Evolutionary conservation across 2,113 vertebrate genomes (phyloP).

Genomic region (Thamnophis sirtalis): DNA sequence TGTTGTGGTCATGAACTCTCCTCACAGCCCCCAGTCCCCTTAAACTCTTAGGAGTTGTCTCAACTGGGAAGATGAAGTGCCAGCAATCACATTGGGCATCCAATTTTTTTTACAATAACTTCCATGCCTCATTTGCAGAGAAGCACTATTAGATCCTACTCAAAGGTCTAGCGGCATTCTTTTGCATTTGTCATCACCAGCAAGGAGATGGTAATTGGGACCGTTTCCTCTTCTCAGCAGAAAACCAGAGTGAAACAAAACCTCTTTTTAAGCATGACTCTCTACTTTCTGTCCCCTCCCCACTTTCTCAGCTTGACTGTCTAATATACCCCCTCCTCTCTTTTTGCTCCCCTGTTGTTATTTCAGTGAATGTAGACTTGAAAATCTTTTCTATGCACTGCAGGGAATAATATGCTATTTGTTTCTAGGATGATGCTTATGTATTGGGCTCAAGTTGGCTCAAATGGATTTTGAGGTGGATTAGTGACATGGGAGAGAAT

Average conservation of each 20-base stretch:
- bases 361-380: slow-evolving; percentile 1
- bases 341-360: background rate
- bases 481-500: too few species aligned
- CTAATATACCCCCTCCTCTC: background rate
- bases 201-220: slow-evolving; percentile 13
- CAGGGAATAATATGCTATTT: slow-evolving; percentile 27
- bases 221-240: slow-evolving; percentile 2
- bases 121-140: slow-evolving; percentile 58
- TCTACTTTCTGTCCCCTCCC: background rate
- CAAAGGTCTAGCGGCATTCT: slow-evolving; percentile 22
- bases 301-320: background rate
- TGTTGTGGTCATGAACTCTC: slow-evolving; percentile 9
- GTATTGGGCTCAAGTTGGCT: background rate
- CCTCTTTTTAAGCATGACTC: background rate
- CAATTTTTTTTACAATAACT: slow-evolving; percentile 47
- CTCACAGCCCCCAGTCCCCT: background rate
- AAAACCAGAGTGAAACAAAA: background rate
- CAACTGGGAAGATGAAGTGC: slow-evolving; percentile 42
- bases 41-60: slow-evolving; percentile 30
- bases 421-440: background rate
- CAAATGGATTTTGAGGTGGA: background rate
- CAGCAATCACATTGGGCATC: background rate
- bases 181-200: slow-evolving; percentile 43
- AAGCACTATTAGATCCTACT: slow-evolving; percentile 57
- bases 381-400: background rate